These are phyloP conservation scores for silkworm (Bombyx mori) DNA, from an alignment of 1,140 invertebrate genomes.

Conservation along the genomic window DNA sequence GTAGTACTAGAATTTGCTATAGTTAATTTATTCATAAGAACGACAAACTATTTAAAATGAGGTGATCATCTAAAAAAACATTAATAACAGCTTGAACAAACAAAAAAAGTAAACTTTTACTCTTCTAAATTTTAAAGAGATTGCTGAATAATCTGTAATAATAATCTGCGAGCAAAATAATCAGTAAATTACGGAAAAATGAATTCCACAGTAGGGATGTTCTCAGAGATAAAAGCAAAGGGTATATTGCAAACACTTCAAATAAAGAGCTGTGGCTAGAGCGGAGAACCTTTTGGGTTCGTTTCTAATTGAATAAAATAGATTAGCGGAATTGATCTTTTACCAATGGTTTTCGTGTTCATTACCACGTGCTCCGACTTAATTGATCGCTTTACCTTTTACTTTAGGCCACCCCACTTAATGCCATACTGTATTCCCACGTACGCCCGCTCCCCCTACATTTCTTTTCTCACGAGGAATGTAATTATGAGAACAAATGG, in stretches of 20 bases:
- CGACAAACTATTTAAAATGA: neutral
- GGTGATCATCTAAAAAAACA: neutral
- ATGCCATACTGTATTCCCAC: neutral
- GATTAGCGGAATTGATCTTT: conserved; percentile 5
- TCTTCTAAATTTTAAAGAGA: neutral
- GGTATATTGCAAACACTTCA: neutral
- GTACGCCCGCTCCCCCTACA: neutral
- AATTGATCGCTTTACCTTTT: neutral
- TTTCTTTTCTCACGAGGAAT: neutral
- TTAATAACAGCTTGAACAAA: neutral
- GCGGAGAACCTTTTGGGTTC: neutral
- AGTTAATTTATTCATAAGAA: neutral
- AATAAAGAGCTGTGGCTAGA: neutral
- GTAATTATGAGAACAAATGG: conserved; percentile 1
- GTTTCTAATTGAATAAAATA: conserved; percentile 10
- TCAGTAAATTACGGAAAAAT: neutral
- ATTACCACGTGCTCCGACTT: neutral
- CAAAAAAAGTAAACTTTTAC: no score
- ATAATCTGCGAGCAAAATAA: no score
- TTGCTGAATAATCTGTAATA: neutral
- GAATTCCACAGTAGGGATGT: neutral
- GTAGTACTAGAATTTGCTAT: neutral
- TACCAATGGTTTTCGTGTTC: neutral
- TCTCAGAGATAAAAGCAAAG: no score
- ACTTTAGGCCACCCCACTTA: no score